Conservation (phyloP, 2,888 invertebrate species). For the Phaedon cochleariae region DNA sequence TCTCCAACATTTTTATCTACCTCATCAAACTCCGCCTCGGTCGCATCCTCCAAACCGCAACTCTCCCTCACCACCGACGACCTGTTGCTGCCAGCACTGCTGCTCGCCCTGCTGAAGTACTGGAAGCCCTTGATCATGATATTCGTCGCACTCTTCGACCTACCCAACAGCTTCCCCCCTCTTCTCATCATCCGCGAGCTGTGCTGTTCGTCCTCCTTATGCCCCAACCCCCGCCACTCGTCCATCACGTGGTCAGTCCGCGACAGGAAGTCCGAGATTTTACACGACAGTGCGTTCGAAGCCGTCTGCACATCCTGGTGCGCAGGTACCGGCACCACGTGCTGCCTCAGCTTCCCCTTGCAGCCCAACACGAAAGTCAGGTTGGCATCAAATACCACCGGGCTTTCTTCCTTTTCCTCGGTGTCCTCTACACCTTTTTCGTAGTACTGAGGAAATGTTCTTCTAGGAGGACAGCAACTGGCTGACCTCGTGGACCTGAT, state of each 20-base stretch:
- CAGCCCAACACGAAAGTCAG: constrained; percentile 81
- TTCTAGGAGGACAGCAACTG: constrained; percentile 69
- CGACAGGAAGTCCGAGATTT: constrained; percentile 81
- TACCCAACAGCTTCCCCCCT: constrained; percentile 62
- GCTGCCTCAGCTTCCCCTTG: constrained; percentile 73
- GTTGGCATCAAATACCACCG: constrained; percentile 84
- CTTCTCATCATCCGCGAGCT: constrained; percentile 48
- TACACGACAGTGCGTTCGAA: constrained; percentile 77
- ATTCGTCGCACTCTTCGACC: constrained; percentile 80
- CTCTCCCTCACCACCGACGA: constrained; percentile 64
- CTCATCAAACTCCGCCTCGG: constrained; percentile 70
- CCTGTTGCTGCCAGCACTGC: constrained; percentile 66
- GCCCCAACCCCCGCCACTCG: constrained; percentile 81
- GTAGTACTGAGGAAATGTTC: constrained; percentile 73
- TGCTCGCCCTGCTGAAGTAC: constrained; percentile 70
- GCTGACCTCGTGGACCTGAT: constrained; percentile 50
- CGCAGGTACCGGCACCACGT: constrained; percentile 77
- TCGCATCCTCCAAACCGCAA: constrained; percentile 68
- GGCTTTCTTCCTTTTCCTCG: constrained; percentile 74
- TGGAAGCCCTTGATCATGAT: constrained; percentile 86
- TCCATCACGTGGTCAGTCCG: constrained; percentile 90
- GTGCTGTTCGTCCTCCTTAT: constrained; percentile 62
- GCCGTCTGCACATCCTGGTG: constrained; percentile 80
- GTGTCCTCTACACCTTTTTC: constrained; percentile 67
- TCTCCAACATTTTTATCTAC: no score